Conservation (phyloP, 2,797 vertebrate genomes). For the Florisuga fusca region DNA sequence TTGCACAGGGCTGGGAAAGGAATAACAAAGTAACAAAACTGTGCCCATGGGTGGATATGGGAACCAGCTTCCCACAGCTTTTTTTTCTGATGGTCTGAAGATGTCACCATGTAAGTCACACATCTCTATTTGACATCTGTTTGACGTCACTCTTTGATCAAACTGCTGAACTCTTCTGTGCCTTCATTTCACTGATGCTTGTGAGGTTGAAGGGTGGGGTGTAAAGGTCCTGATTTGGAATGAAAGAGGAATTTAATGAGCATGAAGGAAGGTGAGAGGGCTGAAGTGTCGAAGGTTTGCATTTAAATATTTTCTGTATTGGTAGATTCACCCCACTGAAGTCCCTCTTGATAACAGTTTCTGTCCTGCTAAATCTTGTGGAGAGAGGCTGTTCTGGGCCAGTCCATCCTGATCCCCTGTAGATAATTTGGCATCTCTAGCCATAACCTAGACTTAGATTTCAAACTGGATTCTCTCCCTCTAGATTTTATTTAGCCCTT, state of each 20-base stretch:
- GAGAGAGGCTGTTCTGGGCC: neutral
- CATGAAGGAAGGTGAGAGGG: neutral
- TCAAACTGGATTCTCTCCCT: neutral
- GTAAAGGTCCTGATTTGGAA: neutral
- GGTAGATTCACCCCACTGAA: neutral
- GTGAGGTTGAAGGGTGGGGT: neutral
- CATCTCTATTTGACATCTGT: neutral
- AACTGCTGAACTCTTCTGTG: neutral
- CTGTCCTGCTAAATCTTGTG: neutral
- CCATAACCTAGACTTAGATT: neutral
- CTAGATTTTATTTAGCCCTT: neutral
- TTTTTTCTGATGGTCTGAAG: neutral
- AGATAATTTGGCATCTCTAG: neutral
- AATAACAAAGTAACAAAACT: constrained; percentile 47
- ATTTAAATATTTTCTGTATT: neutral
- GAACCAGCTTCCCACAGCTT: neutral
- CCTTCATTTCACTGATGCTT: neutral
- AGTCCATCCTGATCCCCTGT: neutral
- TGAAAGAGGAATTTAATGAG: neutral
- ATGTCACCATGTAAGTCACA: neutral
- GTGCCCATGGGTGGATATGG: neutral
- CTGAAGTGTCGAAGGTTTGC: neutral
- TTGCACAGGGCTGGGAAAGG: constrained; percentile 38
- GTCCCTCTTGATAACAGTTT: neutral
- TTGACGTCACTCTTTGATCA: neutral